phyloP scores from a whole-genome alignment of 2,888 invertebrate species.

The Ennomos erosarius region DNA sequence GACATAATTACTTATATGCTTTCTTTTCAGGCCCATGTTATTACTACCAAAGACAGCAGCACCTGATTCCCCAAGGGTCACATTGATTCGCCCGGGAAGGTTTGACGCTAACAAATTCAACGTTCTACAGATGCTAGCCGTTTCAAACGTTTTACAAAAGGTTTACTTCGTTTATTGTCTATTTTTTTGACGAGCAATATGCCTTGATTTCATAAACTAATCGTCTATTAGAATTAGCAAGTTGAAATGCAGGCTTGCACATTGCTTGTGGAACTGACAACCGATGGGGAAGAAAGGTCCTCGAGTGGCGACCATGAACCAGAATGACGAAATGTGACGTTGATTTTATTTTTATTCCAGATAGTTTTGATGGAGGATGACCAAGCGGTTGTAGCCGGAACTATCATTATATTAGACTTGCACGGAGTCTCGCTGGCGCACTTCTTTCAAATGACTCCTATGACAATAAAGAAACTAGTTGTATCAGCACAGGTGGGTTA shows the following conservation, averaged over 20 bases:
- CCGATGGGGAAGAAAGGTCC: no score
- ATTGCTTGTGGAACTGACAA: no score
- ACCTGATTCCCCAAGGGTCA: conserved; percentile 63
- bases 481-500: conserved; percentile 59
- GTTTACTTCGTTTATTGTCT: conserved; percentile 20
- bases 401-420: conserved; percentile 79
- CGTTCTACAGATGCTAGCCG: conserved; percentile 43
- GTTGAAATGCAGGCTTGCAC: no score
- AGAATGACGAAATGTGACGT: no score
- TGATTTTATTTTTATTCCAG: conserved; percentile 42
- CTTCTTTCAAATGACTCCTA: conserved; percentile 79
- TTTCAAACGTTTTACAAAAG: conserved; percentile 40
- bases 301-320: no score
- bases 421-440: conserved; percentile 76
- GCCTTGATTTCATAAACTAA: no score
- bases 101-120: conserved; percentile 61
- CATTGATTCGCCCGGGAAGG: conserved; percentile 74
- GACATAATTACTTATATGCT: background rate
- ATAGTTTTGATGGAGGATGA: conserved; percentile 82
- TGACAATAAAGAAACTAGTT: conserved; percentile 79
- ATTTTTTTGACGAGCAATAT: no score
- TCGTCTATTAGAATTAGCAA: no score
- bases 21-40: conserved; percentile 36
- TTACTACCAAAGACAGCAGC: conserved; percentile 46
- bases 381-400: conserved; percentile 69